Evolutionary conservation across 1,140 invertebrate species (phyloP), one percentile per base, ranked within the genome.

Genomic region (Pseudoatta argentina): DNA sequence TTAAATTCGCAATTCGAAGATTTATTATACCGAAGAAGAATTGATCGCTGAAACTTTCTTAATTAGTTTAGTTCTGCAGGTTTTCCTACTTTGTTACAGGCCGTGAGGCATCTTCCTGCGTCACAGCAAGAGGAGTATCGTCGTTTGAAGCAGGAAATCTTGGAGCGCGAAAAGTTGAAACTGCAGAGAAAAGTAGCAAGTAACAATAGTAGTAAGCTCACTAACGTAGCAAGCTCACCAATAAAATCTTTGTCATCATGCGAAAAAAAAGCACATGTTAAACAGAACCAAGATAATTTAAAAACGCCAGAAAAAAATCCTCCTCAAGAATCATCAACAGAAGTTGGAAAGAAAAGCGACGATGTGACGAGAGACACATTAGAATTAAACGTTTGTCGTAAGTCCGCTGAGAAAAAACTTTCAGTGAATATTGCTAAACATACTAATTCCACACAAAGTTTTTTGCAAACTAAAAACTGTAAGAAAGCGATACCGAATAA

Each of bases 111-210:
- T 91, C 85, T 95, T 10, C 93, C 95, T 53, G 92, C 87, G 55
- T 94, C 94, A 0, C 92, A 93, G 27, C 94, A 95, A 91, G 94
- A 95, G 79, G 95, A 95, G 71, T 95, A 95, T 86, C 93, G 93
- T 34, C 93, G 94, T 39, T 83, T 95, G n/a, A 95, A 95, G 24
- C 94, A 94, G 66, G 89, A 94, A 63, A 94, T 95, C 24, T 39
- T 93, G 6, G 93, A 95, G 81, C 92, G 91, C 7, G 94, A 95
- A 75, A 92, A 91, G 78, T 8, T 93, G 55, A 93, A 92, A 44
- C 44, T 91, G 21, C 92, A 93, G 51, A 91, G 81, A 55, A 86
- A 85, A 1, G 59, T 83, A 39, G 83, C 81, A 16, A 86, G 16
- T 81, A 88, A 61, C 24, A 24, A 24, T 24, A 24, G 24, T 2